A percentile compares a stretch with the other conserved stretches of the same genome.
Evolutionary conservation across 2,888 invertebrate genomes (phyloP).

Genomic region (Scaptomyza cyrtandrae): DNA sequence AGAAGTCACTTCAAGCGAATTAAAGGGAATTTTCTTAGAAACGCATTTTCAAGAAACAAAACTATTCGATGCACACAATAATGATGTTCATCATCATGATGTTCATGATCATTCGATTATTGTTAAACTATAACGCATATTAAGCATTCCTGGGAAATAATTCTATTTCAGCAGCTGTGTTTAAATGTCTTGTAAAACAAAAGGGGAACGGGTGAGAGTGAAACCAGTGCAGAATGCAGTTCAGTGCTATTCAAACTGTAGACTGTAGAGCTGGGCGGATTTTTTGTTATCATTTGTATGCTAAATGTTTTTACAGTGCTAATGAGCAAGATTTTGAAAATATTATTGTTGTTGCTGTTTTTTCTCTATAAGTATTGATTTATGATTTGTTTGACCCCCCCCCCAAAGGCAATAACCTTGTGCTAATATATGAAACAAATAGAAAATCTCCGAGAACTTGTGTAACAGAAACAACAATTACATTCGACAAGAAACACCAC

Average conservation of each 20-base stretch:
- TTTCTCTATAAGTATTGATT: too few species aligned
- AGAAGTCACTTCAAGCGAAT: conserved; percentile 4
- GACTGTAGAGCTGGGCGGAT: not conserved
- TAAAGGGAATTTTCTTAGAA: conserved; percentile 14
- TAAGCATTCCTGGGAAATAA: not conserved
- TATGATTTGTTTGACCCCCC: conserved; percentile 21
- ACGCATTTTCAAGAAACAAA: not conserved
- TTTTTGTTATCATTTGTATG: conserved; percentile 18
- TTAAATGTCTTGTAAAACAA: not conserved
- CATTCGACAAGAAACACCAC: conserved; percentile 32
- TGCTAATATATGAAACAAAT: conserved; percentile 25
- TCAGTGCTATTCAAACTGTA: conserved; percentile 9
- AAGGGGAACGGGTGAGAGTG: conserved; percentile 3
- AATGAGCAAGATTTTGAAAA: conserved; percentile 7
- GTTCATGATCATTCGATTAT: conserved; percentile 10
- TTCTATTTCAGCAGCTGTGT: conserved; percentile 11
- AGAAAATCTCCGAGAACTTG: conserved; percentile 13
- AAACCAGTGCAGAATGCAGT: not conserved
- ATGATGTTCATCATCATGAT: too few species aligned
- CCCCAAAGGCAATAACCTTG: conserved; percentile 21
- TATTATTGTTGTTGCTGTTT: not conserved
- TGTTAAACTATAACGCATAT: conserved; percentile 32
- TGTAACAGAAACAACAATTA: conserved; percentile 38
- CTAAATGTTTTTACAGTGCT: conserved; percentile 23
- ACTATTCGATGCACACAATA: not conserved